phyloP scores from a whole-genome alignment of 2,797 vertebrate species.

The Eulemur coronatus region DNA sequence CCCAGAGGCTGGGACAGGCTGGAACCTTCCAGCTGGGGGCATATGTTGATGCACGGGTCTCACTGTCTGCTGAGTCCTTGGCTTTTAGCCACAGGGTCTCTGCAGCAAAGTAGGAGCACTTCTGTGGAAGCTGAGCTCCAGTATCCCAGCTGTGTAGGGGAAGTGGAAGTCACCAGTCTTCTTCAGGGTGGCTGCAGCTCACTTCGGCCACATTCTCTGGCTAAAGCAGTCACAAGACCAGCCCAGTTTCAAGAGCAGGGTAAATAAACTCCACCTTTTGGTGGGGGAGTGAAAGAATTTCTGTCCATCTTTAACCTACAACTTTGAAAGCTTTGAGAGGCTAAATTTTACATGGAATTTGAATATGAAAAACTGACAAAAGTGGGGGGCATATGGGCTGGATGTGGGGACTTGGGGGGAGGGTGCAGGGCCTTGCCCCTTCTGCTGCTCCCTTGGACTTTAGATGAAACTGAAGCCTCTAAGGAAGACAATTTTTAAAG shows the following conservation, averaged over 20 bases:
- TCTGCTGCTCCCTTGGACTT: neutral
- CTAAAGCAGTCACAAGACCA: neutral
- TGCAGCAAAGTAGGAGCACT: neutral
- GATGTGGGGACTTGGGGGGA: neutral
- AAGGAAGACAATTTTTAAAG: neutral
- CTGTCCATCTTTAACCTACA: neutral
- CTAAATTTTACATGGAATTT: neutral
- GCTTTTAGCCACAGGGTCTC: neutral
- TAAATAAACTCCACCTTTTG: neutral
- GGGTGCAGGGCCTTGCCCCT: neutral
- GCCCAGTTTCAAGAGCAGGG: neutral
- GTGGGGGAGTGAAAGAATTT: neutral
- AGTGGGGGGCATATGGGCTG: neutral
- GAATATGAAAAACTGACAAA: neutral
- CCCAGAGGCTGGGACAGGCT: neutral
- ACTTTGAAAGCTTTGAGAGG: neutral
- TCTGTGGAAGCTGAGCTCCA: neutral
- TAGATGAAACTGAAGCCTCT: neutral
- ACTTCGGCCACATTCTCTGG: neutral
- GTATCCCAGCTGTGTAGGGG: neutral
- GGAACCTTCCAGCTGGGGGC: neutral
- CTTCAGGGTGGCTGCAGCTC: neutral
- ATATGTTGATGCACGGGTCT: accelerated
- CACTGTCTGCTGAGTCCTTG: neutral
- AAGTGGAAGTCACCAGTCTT: neutral